Evolutionary conservation across 2,113 vertebrate species (phyloP).

Genomic region (Dicentrarchus labrax): DNA sequence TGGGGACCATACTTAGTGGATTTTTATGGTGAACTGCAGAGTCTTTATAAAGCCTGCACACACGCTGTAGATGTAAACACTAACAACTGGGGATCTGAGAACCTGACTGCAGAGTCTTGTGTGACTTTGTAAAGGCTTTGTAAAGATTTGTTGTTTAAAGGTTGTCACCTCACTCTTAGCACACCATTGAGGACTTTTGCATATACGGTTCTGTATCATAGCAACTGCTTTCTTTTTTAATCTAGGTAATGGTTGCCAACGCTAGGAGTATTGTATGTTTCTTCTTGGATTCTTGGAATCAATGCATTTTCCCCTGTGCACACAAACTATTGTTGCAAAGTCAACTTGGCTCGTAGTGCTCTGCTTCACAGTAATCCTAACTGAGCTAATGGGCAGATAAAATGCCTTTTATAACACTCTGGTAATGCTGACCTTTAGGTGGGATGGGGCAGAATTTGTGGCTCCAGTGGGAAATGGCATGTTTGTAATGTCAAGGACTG

Average conservation of each 20-base stretch:
- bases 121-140: too few relatives aligned
- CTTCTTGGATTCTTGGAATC: not conserved
- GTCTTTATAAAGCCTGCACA: not conserved
- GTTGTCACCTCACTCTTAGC: constrained; percentile 17
- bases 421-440: not conserved
- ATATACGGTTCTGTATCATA: constrained; percentile 44
- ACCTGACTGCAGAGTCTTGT: constrained; percentile 26
- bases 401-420: not conserved
- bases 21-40: not conserved
- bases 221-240: constrained; percentile 48
- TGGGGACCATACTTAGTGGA: not conserved
- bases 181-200: constrained; percentile 32
- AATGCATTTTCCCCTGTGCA: not conserved
- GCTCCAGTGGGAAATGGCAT: not conserved
- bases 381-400: constrained; percentile 9
- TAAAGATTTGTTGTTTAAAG: constrained; percentile 28
- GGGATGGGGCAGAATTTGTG: not conserved
- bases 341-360: not conserved
- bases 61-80: constrained; percentile 14
- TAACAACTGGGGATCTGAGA: not conserved
- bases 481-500: not conserved
- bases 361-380: constrained; percentile 10
- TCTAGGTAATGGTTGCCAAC: not conserved
- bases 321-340: constrained; percentile 3
- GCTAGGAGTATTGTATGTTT: not conserved